These are phyloP conservation scores for Leucophenga maculata DNA, from an alignment of 2,888 invertebrate genomes.

Conservation along the genomic window DNA sequence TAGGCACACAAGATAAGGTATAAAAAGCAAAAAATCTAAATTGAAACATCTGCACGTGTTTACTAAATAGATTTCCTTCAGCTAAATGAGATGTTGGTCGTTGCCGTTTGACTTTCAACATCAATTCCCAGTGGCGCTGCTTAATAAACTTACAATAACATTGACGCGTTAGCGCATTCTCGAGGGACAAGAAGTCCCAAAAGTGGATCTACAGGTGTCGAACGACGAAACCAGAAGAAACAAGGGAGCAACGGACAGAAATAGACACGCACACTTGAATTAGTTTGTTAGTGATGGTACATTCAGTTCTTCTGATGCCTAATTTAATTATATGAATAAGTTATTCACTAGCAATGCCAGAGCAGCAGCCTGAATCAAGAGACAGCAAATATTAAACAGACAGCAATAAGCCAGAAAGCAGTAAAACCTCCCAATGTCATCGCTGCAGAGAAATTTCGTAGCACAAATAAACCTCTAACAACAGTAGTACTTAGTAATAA, in stretches of 20 bases:
- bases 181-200: neutral
- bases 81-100: neutral
- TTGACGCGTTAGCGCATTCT: constrained; percentile 22
- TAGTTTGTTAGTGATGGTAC: neutral
- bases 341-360: constrained; percentile 18
- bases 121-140: constrained; percentile 18
- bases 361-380: too few species aligned
- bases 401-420: too few species aligned
- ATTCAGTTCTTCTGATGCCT: neutral
- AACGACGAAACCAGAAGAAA: neutral
- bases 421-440: neutral
- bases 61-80: neutral
- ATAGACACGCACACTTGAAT: constrained; percentile 8
- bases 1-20: too few species aligned
- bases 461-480: neutral
- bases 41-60: neutral
- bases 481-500: neutral
- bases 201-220: neutral
- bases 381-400: too few species aligned
- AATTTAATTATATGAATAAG: constrained; percentile 29
- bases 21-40: constrained; percentile 23
- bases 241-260: neutral
- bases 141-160: constrained; percentile 23
- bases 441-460: neutral
- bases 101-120: neutral